Evolutionary conservation across 2,888 invertebrate species (phyloP), one percentile per base, ranked within the genome.

Genomic region (Ectemnius lituratus): DNA sequence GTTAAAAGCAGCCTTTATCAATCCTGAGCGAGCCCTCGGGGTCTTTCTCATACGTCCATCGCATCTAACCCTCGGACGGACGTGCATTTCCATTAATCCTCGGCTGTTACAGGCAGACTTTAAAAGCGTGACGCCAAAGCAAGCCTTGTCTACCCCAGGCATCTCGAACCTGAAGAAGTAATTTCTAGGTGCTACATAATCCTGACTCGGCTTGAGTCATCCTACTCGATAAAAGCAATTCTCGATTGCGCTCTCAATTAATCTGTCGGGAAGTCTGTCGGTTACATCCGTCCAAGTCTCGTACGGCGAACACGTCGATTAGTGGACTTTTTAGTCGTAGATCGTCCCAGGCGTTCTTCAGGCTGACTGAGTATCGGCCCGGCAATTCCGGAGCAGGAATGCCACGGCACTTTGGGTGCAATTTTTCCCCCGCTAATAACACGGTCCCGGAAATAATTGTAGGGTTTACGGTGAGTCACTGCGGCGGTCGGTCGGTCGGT

Each of bases 1-100:
- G 82, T 83, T 83, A 83, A 83, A 83, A 80, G 83, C 81, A 75
- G 79, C 79, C 83, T 83, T 83, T 83, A 83, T 83, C 83, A 81
- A 81, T 83, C 83, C 74, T 20, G 71, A 64, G 75, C 75, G 73
- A 76, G 75, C 81, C 77, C 82, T 60, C 75, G 70, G 71, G 82
- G 80, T 76, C 76, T 78, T 80, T 82, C 81, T 79, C 79, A 81
- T 78, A 81, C 81, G 75, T 77, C 71, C 65, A 76, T 72, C 75
- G 81, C 45, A 65, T 72, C 52, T 52, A 52, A 14, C 65, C 59
- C 69, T 70, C 63, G 57, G 49, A 70, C 73, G 75, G 76, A 73
- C 82, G 73, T 78, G 82, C 76, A 78, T 82, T 80, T 82, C 82
- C 80, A 82, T 82, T 82, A 82, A 80, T 82, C 71, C 76, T 77